phyloP scores from a whole-genome alignment of 2,113 vertebrate genomes.

The Marmota monax region DNA sequence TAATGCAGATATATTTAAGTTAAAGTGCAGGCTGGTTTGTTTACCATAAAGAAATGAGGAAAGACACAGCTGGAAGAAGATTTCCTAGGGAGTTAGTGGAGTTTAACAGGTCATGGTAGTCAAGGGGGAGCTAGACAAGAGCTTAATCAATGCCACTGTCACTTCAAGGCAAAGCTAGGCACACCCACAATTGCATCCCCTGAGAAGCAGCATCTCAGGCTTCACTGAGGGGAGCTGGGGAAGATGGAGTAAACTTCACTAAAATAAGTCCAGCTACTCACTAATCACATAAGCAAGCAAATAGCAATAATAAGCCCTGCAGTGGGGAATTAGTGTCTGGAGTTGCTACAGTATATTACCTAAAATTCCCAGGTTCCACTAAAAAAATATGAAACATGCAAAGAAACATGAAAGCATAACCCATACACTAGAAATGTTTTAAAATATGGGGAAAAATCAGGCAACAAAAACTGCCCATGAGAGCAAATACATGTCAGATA shows the following conservation, averaged over 20 bases:
- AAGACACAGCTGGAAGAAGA: not conserved
- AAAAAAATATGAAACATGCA: not conserved
- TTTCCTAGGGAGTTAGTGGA: not conserved
- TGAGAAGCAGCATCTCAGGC: not conserved
- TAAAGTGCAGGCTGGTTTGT: not conserved
- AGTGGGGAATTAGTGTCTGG: not conserved
- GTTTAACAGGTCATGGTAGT: not conserved
- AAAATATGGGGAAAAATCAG: not conserved
- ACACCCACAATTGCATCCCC: not conserved
- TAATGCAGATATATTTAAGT: not conserved
- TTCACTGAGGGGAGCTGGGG: not conserved
- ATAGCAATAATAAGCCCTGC: not conserved
- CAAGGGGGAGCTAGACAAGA: not conserved
- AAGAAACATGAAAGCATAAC: not conserved
- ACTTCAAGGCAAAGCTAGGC: not conserved
- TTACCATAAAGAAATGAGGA: not conserved
- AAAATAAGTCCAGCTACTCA: not conserved
- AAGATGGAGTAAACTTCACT: not conserved
- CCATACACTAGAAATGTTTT: not conserved
- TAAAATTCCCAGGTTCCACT: not conserved
- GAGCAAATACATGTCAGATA: not conserved
- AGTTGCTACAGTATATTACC: not conserved
- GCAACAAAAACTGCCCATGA: not conserved
- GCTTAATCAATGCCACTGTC: not conserved
- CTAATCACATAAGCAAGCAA: slow-evolving; percentile 15